phyloP scores from a whole-genome alignment of 1,140 invertebrate species.

The Armadillidium nasatum region DNA sequence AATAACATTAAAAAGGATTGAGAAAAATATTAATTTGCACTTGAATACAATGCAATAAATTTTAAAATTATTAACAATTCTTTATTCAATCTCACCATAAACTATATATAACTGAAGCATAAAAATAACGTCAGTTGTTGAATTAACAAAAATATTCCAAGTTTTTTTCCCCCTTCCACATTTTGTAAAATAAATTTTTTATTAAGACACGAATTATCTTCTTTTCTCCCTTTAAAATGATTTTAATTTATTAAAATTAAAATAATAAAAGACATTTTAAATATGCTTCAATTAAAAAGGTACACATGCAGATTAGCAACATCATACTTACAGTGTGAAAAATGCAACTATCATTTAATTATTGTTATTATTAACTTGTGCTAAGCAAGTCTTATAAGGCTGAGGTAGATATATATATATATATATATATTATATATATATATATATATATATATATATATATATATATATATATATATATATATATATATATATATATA shows the following conservation, averaged over 20 bases:
- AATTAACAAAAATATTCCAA: too few species aligned
- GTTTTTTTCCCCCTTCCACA: too few species aligned
- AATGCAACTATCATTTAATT: neutral
- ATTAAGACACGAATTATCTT: neutral
- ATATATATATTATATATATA: neutral
- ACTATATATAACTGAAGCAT: neutral
- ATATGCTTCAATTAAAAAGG: neutral
- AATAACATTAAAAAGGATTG: too few species aligned
- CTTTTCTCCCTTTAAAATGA: neutral
- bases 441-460: conserved; percentile 8
- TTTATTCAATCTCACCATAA: neutral
- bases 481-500: neutral
- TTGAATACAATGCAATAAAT: too few species aligned
- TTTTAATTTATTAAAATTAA: neutral
- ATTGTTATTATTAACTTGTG: conserved; percentile 6
- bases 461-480: neutral
- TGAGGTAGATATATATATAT: neutral
- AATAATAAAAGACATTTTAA: neutral
- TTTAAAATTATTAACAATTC: too few species aligned
- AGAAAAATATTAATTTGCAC: too few species aligned
- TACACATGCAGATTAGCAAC: neutral
- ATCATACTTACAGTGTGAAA: neutral
- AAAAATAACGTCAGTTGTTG: neutral
- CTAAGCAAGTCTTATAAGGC: conserved; percentile 4
- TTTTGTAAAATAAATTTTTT: neutral